A percentile compares a stretch with the other conserved stretches of the same genome.
These are phyloP conservation scores for Ectemnius cavifrons DNA, from an alignment of 2,888 invertebrate species.

Conservation along the genomic window DNA sequence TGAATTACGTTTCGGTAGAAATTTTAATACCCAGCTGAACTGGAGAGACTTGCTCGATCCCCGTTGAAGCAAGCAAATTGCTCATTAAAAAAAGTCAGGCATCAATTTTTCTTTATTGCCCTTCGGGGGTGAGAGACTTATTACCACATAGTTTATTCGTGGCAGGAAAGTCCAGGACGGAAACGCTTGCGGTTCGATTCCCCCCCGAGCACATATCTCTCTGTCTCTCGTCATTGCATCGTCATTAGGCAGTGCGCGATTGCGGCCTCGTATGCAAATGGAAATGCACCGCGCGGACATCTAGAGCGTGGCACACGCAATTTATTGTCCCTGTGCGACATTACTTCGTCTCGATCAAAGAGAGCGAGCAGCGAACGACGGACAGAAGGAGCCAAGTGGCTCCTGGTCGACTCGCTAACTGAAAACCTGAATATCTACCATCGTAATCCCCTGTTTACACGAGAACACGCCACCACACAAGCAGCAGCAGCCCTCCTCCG, in stretches of 20 bases:
- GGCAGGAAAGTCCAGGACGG: not conserved
- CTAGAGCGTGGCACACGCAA: not conserved
- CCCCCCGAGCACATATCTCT: not conserved
- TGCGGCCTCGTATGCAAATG: constrained; percentile 2
- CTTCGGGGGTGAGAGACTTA: not conserved
- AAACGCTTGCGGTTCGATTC: not conserved
- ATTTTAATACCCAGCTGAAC: not conserved
- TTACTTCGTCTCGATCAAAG: constrained; percentile 2
- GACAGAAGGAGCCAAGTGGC: constrained; percentile 3
- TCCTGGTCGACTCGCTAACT: constrained; percentile 21
- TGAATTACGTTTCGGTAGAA: not conserved
- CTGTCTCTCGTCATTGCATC: constrained; percentile 6
- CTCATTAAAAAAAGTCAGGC: not conserved
- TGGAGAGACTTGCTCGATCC: constrained; percentile 12
- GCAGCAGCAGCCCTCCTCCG: not conserved
- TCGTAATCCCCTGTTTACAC: constrained; percentile 37
- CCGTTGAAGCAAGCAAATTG: not conserved
- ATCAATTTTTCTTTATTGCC: not conserved
- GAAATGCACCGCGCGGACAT: not conserved
- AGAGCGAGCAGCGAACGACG: not conserved
- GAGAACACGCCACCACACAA: constrained; percentile 16
- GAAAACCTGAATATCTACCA: constrained; percentile 40
- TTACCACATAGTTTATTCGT: not conserved
- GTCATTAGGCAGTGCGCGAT: not conserved
- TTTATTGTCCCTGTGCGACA: not conserved